A percentile compares a stretch with the other conserved stretches of the same genome.
These are phyloP conservation scores for Clanis bilineata DNA, from an alignment of 2,888 invertebrate species.

Conservation along the genomic window DNA sequence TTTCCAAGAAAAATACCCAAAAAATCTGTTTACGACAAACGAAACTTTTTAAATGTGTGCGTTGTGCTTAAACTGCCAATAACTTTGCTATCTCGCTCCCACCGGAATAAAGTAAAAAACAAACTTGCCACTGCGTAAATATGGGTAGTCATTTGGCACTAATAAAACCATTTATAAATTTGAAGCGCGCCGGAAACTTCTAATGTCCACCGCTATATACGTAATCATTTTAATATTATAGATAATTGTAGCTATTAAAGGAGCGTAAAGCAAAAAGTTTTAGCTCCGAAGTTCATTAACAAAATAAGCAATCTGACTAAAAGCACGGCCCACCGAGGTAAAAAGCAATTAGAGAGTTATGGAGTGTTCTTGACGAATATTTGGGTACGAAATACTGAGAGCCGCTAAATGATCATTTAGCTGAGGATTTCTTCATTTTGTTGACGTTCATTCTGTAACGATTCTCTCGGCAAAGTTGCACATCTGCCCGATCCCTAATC, in stretches of 20 bases:
- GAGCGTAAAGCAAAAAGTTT: conserved; percentile 60
- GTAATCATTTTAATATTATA: conserved; percentile 25
- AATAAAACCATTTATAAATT: conserved; percentile 14
- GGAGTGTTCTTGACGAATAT: conserved; percentile 67
- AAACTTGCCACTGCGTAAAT: conserved; percentile 13
- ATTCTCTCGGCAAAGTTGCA: not conserved
- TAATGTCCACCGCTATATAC: conserved; percentile 14
- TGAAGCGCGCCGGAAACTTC: conserved; percentile 9
- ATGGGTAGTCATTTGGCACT: not conserved
- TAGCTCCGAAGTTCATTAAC: conserved; percentile 66
- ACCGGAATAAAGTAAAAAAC: not conserved
- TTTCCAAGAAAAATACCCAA: conserved; percentile 22
- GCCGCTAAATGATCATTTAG: conserved; percentile 33
- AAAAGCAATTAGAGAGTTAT: conserved; percentile 73
- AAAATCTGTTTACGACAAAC: conserved; percentile 27
- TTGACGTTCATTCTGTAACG: conserved; percentile 18
- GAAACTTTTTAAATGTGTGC: conserved; percentile 25
- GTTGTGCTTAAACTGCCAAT: conserved; percentile 14
- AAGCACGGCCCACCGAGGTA: conserved; percentile 70
- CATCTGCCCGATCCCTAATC: not conserved
- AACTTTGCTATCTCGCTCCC: conserved; percentile 14
- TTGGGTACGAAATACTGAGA: conserved; percentile 51
- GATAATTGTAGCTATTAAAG: conserved; percentile 54
- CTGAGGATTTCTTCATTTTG: conserved; percentile 28
- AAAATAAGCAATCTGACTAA: conserved; percentile 75